Conservation (phyloP, 1,140 invertebrate species). For the Ceratoteleas bidentatus region DNA sequence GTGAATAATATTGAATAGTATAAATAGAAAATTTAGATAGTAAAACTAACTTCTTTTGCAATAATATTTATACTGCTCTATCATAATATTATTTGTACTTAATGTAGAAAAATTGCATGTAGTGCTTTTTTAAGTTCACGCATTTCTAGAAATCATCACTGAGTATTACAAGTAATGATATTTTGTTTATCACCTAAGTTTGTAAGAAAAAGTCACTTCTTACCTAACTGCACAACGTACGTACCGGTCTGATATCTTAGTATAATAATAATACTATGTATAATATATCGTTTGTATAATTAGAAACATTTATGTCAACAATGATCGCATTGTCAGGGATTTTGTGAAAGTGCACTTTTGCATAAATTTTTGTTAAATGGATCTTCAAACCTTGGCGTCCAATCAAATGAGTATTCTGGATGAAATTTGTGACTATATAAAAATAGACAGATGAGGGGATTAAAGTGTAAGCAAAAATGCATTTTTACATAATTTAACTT, state of each 20-base stretch:
- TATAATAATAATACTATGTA: neutral
- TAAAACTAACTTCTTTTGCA: too few species aligned
- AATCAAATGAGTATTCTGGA: constrained; percentile 4
- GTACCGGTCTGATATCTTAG: constrained; percentile 10
- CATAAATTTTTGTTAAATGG: constrained; percentile 8
- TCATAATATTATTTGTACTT: too few species aligned
- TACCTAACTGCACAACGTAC: constrained; percentile 24
- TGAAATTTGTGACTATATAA: constrained; percentile 10
- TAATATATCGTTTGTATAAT: neutral
- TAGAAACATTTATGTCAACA: constrained; percentile 5
- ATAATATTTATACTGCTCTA: too few species aligned
- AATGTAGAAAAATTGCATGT: too few species aligned
- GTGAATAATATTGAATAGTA: too few species aligned
- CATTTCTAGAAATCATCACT: constrained; percentile 9
- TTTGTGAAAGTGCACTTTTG: constrained; percentile 22
- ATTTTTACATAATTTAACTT: constrained; percentile 14
- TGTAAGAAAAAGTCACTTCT: constrained; percentile 19
- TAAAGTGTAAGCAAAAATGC: constrained; percentile 14
- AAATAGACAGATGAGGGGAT: constrained; percentile 12
- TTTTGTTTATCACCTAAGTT: constrained; percentile 4
- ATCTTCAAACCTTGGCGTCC: neutral
- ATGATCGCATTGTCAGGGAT: constrained; percentile 8
- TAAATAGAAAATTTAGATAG: too few species aligned
- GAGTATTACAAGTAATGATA: constrained; percentile 10
- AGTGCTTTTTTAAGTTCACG: neutral